Evolutionary conservation across 2,888 invertebrate genomes (phyloP).

Genomic region (Unio delphinus): DNA sequence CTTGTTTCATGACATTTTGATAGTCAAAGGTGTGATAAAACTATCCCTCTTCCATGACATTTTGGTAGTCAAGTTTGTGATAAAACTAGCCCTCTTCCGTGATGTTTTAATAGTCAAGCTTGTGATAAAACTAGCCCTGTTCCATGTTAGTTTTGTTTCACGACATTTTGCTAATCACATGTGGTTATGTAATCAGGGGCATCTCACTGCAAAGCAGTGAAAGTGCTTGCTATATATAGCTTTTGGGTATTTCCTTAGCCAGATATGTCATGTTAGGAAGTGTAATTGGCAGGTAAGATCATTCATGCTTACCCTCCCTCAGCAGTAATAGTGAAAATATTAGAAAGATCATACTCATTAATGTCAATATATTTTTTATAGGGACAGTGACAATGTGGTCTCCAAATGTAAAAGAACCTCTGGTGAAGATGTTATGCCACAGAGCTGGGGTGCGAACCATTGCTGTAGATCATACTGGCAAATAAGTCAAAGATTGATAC

Average conservation of each 20-base stretch:
- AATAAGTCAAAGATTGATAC: slow-evolving; percentile 74
- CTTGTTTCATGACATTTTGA: no score
- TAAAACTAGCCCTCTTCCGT: no score
- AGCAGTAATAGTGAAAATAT: background rate
- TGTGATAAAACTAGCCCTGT: background rate
- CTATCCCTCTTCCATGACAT: no score
- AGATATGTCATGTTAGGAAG: no score
- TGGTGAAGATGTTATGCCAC: slow-evolving; percentile 94
- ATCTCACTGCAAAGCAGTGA: no score
- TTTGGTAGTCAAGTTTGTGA: no score
- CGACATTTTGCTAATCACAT: background rate
- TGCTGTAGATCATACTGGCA: slow-evolving; percentile 87
- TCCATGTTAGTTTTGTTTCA: background rate
- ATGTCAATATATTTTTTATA: slow-evolving; percentile 25
- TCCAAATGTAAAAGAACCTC: slow-evolving; percentile 86
- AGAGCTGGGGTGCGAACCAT: slow-evolving; percentile 84
- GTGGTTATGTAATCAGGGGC: no score
- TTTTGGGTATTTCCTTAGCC: no score
- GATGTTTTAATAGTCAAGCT: no score
- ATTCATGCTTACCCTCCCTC: background rate
- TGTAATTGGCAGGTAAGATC: no score
- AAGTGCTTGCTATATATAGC: no score
- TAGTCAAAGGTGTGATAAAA: no score
- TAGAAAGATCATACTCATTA: background rate
- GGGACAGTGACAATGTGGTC: slow-evolving; percentile 96